phyloP scores from a whole-genome alignment of 2,888 invertebrate genomes.

The Ceraclea dissimilis region DNA sequence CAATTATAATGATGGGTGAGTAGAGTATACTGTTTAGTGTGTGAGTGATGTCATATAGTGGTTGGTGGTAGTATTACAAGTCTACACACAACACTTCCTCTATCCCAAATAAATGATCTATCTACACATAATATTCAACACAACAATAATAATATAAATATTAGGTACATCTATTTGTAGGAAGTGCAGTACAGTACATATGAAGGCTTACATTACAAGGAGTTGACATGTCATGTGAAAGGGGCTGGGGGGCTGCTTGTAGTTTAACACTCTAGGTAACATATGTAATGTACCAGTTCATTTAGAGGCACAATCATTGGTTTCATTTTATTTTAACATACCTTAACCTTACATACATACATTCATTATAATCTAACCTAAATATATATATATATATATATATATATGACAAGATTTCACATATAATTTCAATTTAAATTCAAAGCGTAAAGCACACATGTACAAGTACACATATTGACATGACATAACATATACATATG shows the following conservation, averaged over 20 bases:
- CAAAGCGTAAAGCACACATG: slow-evolving; percentile 24
- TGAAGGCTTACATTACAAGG: slow-evolving; percentile 12
- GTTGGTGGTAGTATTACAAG: no score
- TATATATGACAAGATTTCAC: slow-evolving; percentile 26
- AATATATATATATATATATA: slow-evolving; percentile 18
- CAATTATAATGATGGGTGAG: no score
- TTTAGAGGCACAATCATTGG: slow-evolving; percentile 27
- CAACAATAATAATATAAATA: slow-evolving; percentile 23
- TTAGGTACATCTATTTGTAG: slow-evolving; percentile 24
- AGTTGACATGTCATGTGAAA: slow-evolving; percentile 22
- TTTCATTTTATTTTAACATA: slow-evolving; percentile 19
- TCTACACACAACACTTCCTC: no score
- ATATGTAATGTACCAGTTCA: slow-evolving; percentile 26
- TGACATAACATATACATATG: no score
- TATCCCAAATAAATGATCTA: slow-evolving; percentile 17
- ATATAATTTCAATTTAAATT: slow-evolving; percentile 26
- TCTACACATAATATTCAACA: slow-evolving; percentile 19
- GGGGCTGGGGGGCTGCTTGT: slow-evolving; percentile 22
- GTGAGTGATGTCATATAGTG: no score
- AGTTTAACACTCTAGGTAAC: slow-evolving; percentile 25
- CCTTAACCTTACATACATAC: slow-evolving; percentile 17
- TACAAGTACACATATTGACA: no score
- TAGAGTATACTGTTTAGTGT: no score
- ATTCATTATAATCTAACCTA: slow-evolving; percentile 8
- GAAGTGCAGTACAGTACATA: neutral